Evolutionary conservation across 2,113 vertebrate genomes (phyloP), one percentile per base, ranked within the genome.

Genomic region (Hypomesus transpacificus): DNA sequence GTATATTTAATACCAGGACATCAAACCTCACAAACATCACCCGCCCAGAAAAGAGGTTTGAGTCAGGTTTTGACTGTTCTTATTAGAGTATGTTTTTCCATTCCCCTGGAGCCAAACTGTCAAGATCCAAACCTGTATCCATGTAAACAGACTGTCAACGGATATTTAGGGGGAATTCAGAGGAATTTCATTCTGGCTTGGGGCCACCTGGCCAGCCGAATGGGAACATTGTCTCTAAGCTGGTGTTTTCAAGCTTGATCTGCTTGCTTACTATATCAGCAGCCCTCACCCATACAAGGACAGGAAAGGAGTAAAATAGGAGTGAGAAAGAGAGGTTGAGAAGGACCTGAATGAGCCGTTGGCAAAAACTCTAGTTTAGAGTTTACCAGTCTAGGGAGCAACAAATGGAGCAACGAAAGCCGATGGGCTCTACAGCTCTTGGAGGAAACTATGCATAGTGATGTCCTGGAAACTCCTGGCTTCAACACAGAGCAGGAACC

Each of bases 151-250:
- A 61, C 46, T 52, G 58, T 69, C 77, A 72, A 72, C 46, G 21
- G 59, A 74, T 67, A 83, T 87, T 89, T 74, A 71, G 66, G 74
- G 17, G 61, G 68, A 82, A 79, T 24, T 20, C 65, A 20, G 62
- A 75, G 17, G 61, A 68, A 82, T 80, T 21, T 20, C 62, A 17
- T 46, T 75, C 70, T 84, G 76, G 73, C 57, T 68, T 22, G 34
- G 64, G 66, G 71, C 78, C 77, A 71, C 51, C 66, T 63, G 68
- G 77, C 13, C 14, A 21, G 51, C 16, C 31, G 50, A 26, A 57
- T 1, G 22, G 26, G 11, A n/a, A 17, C 66, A 21, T 72, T 61
- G 28, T 31, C n/a, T 53, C 66, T 70, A 74, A 84, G 71, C 71
- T 50, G 34, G 76, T 66, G 78, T 78, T 84, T 84, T 79, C n/a